phyloP scores from a whole-genome alignment of 2,888 invertebrate genomes.

The Bedellia somnulentella region DNA sequence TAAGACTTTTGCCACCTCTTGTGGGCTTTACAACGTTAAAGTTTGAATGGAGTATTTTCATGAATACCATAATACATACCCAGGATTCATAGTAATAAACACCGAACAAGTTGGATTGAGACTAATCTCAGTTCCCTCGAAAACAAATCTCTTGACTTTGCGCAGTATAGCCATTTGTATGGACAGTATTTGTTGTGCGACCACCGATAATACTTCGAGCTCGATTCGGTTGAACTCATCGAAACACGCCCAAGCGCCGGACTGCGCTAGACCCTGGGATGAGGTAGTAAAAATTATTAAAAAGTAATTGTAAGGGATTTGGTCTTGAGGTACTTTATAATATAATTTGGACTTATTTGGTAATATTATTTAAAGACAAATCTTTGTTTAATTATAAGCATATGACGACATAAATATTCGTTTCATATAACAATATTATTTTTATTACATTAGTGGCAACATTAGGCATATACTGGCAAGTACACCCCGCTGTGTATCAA shows the following conservation, averaged over 20 bases:
- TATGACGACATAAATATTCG: no score
- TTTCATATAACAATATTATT: no score
- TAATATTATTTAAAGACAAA: constrained; percentile 3
- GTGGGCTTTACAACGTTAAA: no score
- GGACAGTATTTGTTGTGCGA: constrained; percentile 91
- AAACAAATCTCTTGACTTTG: constrained; percentile 78
- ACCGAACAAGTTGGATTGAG: constrained; percentile 87
- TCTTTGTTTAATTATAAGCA: no score
- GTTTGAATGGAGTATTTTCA: no score
- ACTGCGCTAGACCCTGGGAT: constrained; percentile 77
- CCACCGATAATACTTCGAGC: constrained; percentile 88
- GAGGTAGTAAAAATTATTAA: neutral
- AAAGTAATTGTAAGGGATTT: constrained; percentile 1
- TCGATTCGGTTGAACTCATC: constrained; percentile 95
- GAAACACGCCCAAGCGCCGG: constrained; percentile 94
- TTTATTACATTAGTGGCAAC: no score
- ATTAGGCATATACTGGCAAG: no score
- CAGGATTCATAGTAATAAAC: constrained; percentile 95
- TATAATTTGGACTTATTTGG: neutral
- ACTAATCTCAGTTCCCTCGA: constrained; percentile 88
- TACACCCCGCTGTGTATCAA: no score
- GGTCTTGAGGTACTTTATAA: neutral
- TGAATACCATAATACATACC: constrained; percentile 43
- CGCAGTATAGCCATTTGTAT: constrained; percentile 86
- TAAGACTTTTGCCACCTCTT: no score